Conservation (phyloP, 2,888 invertebrate species). For the Pachycephus smyrnensis region DNA sequence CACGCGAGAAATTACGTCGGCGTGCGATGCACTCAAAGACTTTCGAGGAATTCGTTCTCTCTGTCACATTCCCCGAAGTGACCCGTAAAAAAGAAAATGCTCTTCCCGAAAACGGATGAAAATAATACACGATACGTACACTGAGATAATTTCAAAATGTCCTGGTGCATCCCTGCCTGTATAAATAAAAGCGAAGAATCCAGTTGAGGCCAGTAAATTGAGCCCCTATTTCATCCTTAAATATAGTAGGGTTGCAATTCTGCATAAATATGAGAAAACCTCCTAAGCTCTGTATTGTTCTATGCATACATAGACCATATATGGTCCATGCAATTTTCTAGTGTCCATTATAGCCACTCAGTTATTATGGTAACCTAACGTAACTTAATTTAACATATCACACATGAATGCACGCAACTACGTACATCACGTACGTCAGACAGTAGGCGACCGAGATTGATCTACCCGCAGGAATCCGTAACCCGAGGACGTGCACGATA, state of each 20-base stretch:
- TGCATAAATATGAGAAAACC: neutral
- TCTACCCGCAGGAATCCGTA: conserved; percentile 37
- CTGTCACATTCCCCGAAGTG: neutral
- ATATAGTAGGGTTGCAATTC: neutral
- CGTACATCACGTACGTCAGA: neutral
- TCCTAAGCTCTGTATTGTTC: neutral
- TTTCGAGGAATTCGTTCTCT: neutral
- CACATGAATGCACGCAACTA: neutral
- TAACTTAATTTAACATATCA: neutral
- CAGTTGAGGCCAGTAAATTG: neutral
- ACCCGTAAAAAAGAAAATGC: neutral
- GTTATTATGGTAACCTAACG: neutral
- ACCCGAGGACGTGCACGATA: conserved; percentile 37
- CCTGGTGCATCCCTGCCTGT: no score
- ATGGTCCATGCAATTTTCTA: neutral
- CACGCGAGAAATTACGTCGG: neutral
- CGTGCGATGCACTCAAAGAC: neutral
- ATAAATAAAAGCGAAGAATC: neutral
- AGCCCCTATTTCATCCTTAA: neutral
- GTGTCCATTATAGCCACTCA: neutral
- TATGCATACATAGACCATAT: no score
- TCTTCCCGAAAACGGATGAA: neutral
- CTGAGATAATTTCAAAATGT: neutral
- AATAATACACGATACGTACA: neutral
- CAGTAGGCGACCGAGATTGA: conserved; percentile 32